phyloP scores from a whole-genome alignment of 2,113 vertebrate genomes.

The Nerophis ophidion region DNA sequence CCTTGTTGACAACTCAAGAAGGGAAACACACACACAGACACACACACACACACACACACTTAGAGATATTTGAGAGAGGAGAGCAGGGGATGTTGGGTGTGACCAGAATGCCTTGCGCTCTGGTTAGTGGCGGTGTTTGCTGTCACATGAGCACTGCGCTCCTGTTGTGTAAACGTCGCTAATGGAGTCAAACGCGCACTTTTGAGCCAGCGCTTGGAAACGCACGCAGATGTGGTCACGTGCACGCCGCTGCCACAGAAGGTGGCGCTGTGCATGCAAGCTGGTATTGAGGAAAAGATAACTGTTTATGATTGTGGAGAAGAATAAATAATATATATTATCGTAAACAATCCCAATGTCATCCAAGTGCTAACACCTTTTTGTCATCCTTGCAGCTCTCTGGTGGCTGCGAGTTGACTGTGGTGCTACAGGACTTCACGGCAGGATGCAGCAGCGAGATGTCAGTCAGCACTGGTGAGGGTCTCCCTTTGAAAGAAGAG shows the following conservation, averaged over 20 bases:
- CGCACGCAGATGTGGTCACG: no score
- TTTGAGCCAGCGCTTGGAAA: no score
- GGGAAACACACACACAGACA: not conserved
- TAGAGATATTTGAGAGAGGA: constrained; percentile 41
- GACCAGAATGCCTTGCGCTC: no score
- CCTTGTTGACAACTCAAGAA: no score
- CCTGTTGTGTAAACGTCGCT: no score
- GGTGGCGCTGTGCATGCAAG: no score
- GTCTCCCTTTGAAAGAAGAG: not conserved
- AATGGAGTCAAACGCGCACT: no score
- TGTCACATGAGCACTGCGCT: no score
- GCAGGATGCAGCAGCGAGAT: constrained; percentile 74
- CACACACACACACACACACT: not conserved
- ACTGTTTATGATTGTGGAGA: not conserved
- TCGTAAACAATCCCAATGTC: not conserved
- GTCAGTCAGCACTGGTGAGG: constrained; percentile 59
- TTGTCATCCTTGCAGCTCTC: constrained; percentile 75
- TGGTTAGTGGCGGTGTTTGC: no score
- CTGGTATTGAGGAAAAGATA: not conserved
- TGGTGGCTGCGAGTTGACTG: constrained; percentile 92
- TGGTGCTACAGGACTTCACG: constrained; percentile 92
- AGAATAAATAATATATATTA: no score
- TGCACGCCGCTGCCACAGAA: no score
- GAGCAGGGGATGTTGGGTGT: not conserved
- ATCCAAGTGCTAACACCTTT: not conserved